phyloP scores from a whole-genome alignment of 1,140 invertebrate species.

The Drosophila rufa region DNA sequence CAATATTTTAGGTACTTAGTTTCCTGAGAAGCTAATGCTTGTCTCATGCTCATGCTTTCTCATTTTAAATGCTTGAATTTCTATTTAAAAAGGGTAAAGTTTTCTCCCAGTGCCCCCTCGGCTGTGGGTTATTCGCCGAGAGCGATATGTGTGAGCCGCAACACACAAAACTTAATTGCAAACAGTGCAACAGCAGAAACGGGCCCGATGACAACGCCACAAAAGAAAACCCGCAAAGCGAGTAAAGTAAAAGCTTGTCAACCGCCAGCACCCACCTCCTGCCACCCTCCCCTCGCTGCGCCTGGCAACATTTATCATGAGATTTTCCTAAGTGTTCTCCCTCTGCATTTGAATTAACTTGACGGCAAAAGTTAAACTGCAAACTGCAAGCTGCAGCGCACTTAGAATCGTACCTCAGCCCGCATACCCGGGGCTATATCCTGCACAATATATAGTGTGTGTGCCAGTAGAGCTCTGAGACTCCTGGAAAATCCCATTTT shows the following conservation, averaged over 20 bases:
- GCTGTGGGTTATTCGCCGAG: conserved; percentile 5
- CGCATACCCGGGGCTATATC: conserved; percentile 1
- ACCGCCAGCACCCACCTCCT: not conserved
- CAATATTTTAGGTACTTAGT: not conserved
- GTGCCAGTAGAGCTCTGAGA: conserved; percentile 1
- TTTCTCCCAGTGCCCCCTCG: not conserved
- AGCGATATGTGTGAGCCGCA: conserved; percentile 52
- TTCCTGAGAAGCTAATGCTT: not conserved
- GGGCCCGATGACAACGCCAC: conserved; percentile 51
- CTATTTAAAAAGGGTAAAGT: no score
- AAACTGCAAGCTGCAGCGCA: conserved; percentile 39
- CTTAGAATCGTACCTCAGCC: conserved; percentile 30
- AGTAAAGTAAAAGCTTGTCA: conserved; percentile 60
- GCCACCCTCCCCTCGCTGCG: not conserved
- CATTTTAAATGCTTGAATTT: not conserved
- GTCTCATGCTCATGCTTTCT: not conserved
- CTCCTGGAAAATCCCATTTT: conserved; percentile 19
- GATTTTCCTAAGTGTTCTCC: conserved; percentile 61
- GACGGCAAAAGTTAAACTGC: conserved; percentile 66
- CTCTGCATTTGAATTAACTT: conserved; percentile 71
- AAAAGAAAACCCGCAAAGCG: conserved; percentile 55
- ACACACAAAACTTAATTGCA: conserved; percentile 74
- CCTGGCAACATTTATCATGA: conserved; percentile 57
- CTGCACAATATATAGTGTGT: conserved; percentile 1
- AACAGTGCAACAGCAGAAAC: conserved; percentile 53